A percentile compares a stretch with the other conserved stretches of the same genome.
phyloP scores from a whole-genome alignment of 1,140 invertebrate species.

The Grapholita molesta region DNA sequence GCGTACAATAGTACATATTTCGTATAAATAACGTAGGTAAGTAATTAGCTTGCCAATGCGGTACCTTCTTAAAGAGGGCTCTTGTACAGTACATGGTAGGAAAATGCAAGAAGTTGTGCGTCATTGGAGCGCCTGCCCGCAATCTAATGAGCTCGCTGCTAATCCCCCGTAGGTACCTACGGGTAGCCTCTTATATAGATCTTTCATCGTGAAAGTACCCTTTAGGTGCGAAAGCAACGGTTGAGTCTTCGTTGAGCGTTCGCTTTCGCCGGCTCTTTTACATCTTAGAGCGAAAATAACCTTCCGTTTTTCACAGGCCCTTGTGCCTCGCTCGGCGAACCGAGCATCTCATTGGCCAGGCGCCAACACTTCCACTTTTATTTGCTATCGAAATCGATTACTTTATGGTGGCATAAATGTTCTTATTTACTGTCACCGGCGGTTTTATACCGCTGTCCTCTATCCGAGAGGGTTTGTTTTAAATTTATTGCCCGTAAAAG shows the following conservation, averaged over 20 bases:
- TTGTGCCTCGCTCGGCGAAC: conserved; percentile 34
- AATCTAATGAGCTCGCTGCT: conserved; percentile 44
- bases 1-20: not conserved
- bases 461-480: conserved; percentile 50
- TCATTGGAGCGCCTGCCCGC: conserved; percentile 16
- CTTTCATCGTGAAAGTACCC: conserved; percentile 43
- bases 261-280: conserved; percentile 54
- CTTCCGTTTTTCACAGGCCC: conserved; percentile 42
- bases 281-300: conserved; percentile 48
- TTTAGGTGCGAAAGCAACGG: conserved; percentile 50
- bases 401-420: conserved; percentile 59
- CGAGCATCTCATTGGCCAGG: conserved; percentile 53
- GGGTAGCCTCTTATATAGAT: conserved; percentile 36
- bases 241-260: conserved; percentile 46
- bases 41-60: too few species aligned
- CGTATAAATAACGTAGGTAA: too few species aligned
- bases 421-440: conserved; percentile 56
- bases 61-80: too few species aligned
- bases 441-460: conserved; percentile 50
- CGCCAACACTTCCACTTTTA: conserved; percentile 61
- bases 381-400: conserved; percentile 59
- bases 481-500: conserved; percentile 53
- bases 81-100: too few species aligned
- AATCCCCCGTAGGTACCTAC: conserved; percentile 38
- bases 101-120: not conserved